Conservation (phyloP, 37 sponge, comb jelly and placozoan species). For the Mnemiopsis leidyi region DNA sequence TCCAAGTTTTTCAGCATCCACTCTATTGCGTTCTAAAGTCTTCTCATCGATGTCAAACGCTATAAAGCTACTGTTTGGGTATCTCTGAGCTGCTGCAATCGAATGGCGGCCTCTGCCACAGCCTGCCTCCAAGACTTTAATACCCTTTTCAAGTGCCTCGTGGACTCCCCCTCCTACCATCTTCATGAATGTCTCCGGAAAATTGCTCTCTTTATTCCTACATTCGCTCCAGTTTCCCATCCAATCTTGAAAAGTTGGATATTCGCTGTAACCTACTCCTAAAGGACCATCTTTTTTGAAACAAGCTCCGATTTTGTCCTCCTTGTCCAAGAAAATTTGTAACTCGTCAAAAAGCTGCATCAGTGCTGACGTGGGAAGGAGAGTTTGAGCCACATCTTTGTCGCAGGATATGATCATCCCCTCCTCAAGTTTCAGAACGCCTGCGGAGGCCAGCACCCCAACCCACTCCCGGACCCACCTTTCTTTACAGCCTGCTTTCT, state of each 20-base stretch:
- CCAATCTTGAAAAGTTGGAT: constrained; percentile 45
- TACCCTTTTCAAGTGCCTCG: constrained; percentile 33
- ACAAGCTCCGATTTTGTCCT: constrained; percentile 15
- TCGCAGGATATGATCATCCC: constrained; percentile 15
- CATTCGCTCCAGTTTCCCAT: constrained; percentile 12
- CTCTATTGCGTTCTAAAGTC: neutral
- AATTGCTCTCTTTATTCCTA: constrained; percentile 21
- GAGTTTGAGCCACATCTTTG: neutral
- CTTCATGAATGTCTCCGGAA: neutral
- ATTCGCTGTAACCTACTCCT: neutral
- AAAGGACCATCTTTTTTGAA: constrained; percentile 62
- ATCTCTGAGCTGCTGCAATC: neutral
- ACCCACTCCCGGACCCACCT: constrained; percentile 61
- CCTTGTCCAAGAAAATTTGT: neutral
- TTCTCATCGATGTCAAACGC: constrained; percentile 25
- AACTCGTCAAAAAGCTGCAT: neutral
- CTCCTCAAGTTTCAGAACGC: neutral
- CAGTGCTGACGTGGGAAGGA: neutral
- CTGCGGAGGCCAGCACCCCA: constrained; percentile 25
- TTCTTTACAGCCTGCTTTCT: constrained; percentile 36
- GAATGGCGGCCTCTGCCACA: constrained; percentile 15
- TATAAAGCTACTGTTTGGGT: constrained; percentile 27
- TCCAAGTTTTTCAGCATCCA: neutral
- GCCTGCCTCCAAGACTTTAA: constrained; percentile 52
- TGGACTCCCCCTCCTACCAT: neutral